A percentile compares a stretch with the other conserved stretches of the same genome.
Evolutionary conservation across 2,113 vertebrate genomes (phyloP).

Genomic region (Lonchura striata): DNA sequence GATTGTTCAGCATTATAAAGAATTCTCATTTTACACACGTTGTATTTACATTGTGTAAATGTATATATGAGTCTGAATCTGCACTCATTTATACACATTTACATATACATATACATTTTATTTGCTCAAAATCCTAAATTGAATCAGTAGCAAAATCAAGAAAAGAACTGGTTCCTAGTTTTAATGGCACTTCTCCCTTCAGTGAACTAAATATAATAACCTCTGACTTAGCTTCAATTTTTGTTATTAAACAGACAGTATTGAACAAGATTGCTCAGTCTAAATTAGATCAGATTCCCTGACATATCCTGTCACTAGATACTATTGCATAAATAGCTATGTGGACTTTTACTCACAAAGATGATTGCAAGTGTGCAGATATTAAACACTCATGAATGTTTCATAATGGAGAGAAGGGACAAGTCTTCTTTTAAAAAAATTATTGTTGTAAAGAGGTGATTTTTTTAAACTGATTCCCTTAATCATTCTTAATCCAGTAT

Average conservation of each 20-base stretch:
- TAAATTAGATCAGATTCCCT: constrained; percentile 17
- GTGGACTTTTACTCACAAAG: neutral
- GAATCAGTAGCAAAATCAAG: neutral
- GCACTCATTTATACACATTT: too few relatives aligned
- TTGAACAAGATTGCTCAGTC: neutral
- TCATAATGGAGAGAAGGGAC: neutral
- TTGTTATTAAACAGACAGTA: constrained; percentile 4
- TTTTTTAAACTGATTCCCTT: neutral
- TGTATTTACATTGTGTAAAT: neutral
- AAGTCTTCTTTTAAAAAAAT: neutral
- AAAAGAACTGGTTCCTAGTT: neutral
- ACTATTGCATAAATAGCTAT: neutral
- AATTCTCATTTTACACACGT: neutral
- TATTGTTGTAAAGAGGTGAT: neutral
- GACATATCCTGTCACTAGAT: neutral
- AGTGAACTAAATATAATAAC: neutral
- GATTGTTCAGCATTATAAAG: neutral
- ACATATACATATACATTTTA: neutral
- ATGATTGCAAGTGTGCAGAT: neutral
- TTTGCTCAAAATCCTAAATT: neutral
- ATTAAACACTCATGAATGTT: neutral
- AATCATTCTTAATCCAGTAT: neutral
- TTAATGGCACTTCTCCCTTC: neutral
- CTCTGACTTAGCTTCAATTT: neutral
- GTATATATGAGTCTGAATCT: neutral